Conservation (phyloP, 2,888 invertebrate species). For the Drosophila austrosaltans region DNA sequence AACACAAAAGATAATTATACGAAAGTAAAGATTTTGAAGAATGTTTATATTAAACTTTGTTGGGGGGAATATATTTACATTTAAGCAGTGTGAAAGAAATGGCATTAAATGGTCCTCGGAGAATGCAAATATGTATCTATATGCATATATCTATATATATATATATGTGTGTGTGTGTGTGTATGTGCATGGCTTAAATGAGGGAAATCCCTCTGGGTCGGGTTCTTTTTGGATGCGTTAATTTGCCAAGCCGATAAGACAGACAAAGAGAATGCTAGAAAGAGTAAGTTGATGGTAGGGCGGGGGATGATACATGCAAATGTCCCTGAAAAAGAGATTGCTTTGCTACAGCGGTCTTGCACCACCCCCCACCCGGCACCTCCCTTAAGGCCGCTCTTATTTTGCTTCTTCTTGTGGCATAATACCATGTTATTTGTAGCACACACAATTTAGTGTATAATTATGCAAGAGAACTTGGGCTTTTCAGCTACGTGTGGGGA, state of each 20-base stretch:
- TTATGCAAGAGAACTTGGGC: conserved; percentile 48
- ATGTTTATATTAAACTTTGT: neutral
- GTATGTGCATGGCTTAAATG: conserved; percentile 8
- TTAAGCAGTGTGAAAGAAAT: neutral
- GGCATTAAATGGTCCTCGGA: neutral
- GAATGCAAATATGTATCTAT: neutral
- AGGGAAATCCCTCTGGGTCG: neutral
- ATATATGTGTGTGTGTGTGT: neutral
- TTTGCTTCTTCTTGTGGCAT: conserved; percentile 18
- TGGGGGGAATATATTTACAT: too few relatives aligned
- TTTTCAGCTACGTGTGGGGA: conserved; percentile 40
- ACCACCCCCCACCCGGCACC: neutral
- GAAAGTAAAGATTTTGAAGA: neutral
- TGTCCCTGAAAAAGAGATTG: neutral
- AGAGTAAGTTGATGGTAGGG: neutral
- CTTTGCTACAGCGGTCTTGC: neutral
- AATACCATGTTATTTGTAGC: conserved; percentile 68
- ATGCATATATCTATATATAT: neutral
- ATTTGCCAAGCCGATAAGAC: conserved; percentile 7
- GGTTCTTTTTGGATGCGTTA: conserved; percentile 1
- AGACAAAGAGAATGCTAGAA: neutral
- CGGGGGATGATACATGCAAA: neutral
- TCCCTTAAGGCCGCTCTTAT: neutral
- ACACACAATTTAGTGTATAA: conserved; percentile 68
- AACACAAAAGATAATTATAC: too few relatives aligned